Evolutionary conservation across 2,113 vertebrate species (phyloP).

Genomic region (Pollimyrus isidori): DNA sequence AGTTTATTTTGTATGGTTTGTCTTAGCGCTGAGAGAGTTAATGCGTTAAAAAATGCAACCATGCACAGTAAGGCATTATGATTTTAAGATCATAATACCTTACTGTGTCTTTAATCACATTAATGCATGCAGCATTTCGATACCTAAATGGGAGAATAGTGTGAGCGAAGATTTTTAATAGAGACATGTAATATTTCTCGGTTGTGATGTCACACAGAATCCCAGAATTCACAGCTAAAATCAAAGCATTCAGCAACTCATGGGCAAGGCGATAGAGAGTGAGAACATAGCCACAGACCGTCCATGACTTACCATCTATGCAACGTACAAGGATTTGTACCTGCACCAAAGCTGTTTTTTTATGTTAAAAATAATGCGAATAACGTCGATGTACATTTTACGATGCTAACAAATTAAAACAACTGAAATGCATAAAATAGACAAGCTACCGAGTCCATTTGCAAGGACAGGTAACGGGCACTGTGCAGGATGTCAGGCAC

Average conservation of each 20-base stretch:
- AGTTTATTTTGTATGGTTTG: not conserved
- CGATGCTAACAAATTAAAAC: too few relatives aligned
- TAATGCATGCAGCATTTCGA: not conserved
- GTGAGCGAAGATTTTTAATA: not conserved
- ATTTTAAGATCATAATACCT: not conserved
- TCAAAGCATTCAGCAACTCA: not conserved
- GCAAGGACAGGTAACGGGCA: not conserved
- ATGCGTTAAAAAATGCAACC: not conserved
- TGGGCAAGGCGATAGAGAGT: not conserved
- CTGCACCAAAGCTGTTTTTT: not conserved
- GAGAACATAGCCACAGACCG: too few relatives aligned
- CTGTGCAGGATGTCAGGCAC: not conserved
- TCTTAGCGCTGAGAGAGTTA: not conserved
- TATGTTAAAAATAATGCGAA: not conserved
- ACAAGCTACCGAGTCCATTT: not conserved
- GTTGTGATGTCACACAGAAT: not conserved
- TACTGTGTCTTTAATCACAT: not conserved
- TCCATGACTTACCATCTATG: not conserved
- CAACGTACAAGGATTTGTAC: not conserved
- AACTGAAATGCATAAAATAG: not conserved
- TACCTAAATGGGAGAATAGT: not conserved
- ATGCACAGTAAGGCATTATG: not conserved
- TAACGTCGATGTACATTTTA: too few relatives aligned
- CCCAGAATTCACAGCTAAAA: not conserved
- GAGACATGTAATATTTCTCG: not conserved